These are phyloP conservation scores for Lagopus muta DNA, from an alignment of 2,113 vertebrate genomes.

Conservation along the genomic window DNA sequence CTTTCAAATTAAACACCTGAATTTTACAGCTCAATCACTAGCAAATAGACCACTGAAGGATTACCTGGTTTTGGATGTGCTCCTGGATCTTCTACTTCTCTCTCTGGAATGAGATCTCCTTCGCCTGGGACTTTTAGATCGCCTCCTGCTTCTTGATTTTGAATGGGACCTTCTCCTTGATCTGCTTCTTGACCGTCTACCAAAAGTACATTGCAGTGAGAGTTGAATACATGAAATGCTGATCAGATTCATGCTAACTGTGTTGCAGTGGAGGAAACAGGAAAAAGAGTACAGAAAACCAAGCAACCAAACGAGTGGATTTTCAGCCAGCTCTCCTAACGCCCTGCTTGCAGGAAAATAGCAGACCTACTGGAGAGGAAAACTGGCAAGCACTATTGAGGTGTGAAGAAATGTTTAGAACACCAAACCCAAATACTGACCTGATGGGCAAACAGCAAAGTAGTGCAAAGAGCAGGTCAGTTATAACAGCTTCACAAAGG, in stretches of 20 bases:
- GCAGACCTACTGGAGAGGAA: neutral
- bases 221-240: rapidly evolving
- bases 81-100: constrained; percentile 85
- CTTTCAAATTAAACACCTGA: neutral
- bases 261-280: neutral
- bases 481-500: neutral
- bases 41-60: neutral
- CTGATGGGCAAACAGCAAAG: neutral
- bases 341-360: neutral
- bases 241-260: neutral
- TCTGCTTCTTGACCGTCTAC: constrained; percentile 91
- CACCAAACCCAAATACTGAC: neutral
- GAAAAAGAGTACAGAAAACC: neutral
- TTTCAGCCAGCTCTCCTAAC: neutral
- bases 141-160: constrained; percentile 89
- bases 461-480: neutral
- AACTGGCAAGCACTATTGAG: neutral
- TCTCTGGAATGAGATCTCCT: constrained; percentile 92
- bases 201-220: rapidly evolving
- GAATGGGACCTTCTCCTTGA: constrained; percentile 92
- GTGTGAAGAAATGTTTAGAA: rapidly evolving
- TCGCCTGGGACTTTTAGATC: constrained; percentile 93
- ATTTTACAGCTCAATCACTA: neutral
- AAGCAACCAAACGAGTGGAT: too few relatives aligned
- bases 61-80: constrained; percentile 89